These are phyloP conservation scores for Drosophila robusta DNA, from an alignment of 2,888 invertebrate genomes.

Conservation along the genomic window DNA sequence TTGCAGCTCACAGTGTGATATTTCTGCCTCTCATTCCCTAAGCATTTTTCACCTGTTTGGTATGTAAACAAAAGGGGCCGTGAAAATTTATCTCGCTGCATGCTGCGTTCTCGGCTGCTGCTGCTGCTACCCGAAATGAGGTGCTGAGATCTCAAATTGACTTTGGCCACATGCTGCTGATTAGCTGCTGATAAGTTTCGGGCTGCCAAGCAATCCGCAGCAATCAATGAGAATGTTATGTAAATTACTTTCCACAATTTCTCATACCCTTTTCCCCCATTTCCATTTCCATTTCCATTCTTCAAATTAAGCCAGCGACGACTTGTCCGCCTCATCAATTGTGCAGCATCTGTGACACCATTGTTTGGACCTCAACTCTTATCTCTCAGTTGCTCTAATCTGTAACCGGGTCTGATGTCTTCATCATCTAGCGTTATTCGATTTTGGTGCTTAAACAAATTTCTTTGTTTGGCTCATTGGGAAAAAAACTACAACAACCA, in stretches of 20 bases:
- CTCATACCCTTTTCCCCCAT: slow-evolving; percentile 8
- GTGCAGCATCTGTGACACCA: slow-evolving; percentile 59
- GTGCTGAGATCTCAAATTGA: slow-evolving; percentile 77
- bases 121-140: slow-evolving; percentile 63
- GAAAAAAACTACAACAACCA: not conserved
- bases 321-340: slow-evolving; percentile 38
- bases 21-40: slow-evolving; percentile 13
- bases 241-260: slow-evolving; percentile 50
- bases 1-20: slow-evolving; percentile 60
- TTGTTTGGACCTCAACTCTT: slow-evolving; percentile 50
- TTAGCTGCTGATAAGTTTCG: slow-evolving; percentile 74
- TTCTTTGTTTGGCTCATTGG: slow-evolving; percentile 22
- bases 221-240: slow-evolving; percentile 72
- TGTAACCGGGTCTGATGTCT: slow-evolving; percentile 59
- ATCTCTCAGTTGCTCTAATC: slow-evolving; percentile 31
- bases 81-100: slow-evolving; percentile 59
- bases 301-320: slow-evolving; percentile 34
- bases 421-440: slow-evolving; percentile 48
- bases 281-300: slow-evolving; percentile 30
- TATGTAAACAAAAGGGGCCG: slow-evolving; percentile 54
- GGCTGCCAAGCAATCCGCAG: slow-evolving; percentile 51
- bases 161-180: slow-evolving; percentile 69
- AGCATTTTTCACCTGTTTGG: slow-evolving; percentile 32
- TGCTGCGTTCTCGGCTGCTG: slow-evolving; percentile 41
- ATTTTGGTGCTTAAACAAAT: slow-evolving; percentile 39